phyloP scores from a whole-genome alignment of 2,797 vertebrate genomes.

The Pipistrellus pygmaeus region DNA sequence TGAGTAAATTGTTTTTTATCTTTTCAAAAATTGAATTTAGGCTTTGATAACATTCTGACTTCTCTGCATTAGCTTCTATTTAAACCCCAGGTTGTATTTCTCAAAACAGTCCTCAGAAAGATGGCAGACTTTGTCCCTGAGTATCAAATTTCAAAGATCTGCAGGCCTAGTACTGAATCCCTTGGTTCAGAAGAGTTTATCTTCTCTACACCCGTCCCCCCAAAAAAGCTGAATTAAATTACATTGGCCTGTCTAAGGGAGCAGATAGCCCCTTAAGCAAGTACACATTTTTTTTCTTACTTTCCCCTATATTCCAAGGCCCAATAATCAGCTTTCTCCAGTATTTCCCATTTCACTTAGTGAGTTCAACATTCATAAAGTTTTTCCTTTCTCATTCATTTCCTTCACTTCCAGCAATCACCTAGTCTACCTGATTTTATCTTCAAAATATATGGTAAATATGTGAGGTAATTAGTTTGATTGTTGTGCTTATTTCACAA shows the following conservation, averaged over 20 bases:
- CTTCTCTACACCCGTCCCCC: neutral
- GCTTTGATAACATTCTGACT: conserved; percentile 28
- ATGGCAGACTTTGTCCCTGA: neutral
- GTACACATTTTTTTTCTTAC: neutral
- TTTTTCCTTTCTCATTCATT: neutral
- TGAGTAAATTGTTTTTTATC: neutral
- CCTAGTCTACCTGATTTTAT: neutral
- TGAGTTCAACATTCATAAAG: neutral
- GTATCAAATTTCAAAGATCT: conserved; percentile 27
- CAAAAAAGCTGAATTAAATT: neutral
- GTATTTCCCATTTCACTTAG: neutral
- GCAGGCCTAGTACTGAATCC: neutral
- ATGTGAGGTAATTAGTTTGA: neutral
- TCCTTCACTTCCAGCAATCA: neutral
- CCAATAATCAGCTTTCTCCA: neutral
- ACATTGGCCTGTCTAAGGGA: neutral
- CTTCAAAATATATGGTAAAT: conserved; percentile 16
- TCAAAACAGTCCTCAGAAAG: neutral
- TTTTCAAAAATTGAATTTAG: neutral
- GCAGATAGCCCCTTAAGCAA: neutral
- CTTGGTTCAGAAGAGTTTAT: neutral
- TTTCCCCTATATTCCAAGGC: neutral
- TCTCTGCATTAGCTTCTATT: neutral
- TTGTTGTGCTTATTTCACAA: neutral
- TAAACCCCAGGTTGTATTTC: neutral